Evolutionary conservation across 37 sponge, comb jelly and placozoan species (phyloP).

Genomic region (Spongia lamella): DNA sequence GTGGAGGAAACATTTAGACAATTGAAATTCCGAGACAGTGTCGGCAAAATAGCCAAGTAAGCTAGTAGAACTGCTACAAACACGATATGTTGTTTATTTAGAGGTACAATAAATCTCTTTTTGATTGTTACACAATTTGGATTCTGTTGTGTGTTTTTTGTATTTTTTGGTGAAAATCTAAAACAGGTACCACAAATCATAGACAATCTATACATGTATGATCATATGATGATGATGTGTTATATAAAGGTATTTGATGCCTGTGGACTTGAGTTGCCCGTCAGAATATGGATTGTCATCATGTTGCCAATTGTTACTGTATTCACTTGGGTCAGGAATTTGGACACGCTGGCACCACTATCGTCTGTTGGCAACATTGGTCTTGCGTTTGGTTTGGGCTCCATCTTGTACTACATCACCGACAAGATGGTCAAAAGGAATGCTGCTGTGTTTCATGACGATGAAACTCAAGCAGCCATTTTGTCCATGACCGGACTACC

Average conservation of each 20-base stretch:
- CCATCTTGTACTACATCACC: slow-evolving; percentile 27
- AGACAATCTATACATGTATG: no score
- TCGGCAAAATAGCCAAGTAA: no score
- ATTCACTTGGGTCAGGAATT: slow-evolving; percentile 61
- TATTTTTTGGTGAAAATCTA: slow-evolving; percentile 64
- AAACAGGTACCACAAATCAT: slow-evolving; percentile 21
- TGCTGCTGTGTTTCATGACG: slow-evolving; percentile 22
- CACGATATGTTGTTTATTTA: slow-evolving; percentile 9
- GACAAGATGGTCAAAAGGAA: slow-evolving; percentile 10
- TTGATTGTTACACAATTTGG: slow-evolving; percentile 81
- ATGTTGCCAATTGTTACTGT: slow-evolving; percentile 53
- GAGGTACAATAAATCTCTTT: slow-evolving; percentile 51
- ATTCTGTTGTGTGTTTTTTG: slow-evolving; percentile 73
- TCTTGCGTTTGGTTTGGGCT: slow-evolving; percentile 35
- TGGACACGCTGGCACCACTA: slow-evolving; percentile 63
- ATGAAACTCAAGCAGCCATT: background rate
- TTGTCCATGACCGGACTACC: slow-evolving; percentile 8
- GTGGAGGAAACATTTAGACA: no score
- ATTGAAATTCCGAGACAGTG: no score
- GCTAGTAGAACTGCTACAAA: no score
- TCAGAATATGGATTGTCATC: slow-evolving; percentile 25
- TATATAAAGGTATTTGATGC: slow-evolving; percentile 29
- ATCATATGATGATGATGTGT: no score
- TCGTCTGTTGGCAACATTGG: slow-evolving; percentile 72
- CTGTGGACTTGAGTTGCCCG: slow-evolving; percentile 10